Conservation (phyloP, 2,888 invertebrate genomes). For the Syrista parreyssii region DNA sequence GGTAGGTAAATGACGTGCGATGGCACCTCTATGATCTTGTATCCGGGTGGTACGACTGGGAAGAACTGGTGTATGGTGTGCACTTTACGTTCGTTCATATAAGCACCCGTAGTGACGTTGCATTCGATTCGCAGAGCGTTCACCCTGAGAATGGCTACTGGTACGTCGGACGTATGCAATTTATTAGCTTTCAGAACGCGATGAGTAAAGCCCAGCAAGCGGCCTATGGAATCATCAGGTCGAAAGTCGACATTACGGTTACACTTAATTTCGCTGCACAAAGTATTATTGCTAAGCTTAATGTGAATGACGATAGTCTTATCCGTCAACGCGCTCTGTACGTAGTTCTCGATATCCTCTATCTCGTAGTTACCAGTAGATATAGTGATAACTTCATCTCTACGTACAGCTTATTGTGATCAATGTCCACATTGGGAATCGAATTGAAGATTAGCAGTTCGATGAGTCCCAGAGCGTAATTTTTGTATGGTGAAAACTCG, state of each 20-base stretch:
- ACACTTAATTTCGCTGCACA: slow-evolving; percentile 20
- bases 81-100: no score
- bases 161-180: slow-evolving; percentile 43
- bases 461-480: not conserved
- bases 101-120: no score
- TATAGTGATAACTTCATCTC: not conserved
- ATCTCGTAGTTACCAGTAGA: not conserved
- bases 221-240: slow-evolving; percentile 30
- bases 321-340: not conserved
- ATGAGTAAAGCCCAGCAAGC: slow-evolving; percentile 40
- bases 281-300: not conserved
- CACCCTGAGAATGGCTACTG: slow-evolving; percentile 28
- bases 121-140: no score
- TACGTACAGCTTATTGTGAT: slow-evolving; percentile 1
- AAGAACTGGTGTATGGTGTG: no score
- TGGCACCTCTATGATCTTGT: no score
- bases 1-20: not conserved
- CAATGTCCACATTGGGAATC: not conserved
- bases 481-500: no score
- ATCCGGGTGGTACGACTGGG: no score
- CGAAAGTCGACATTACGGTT: slow-evolving; percentile 26
- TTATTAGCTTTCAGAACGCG: slow-evolving; percentile 24
- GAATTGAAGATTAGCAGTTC: slow-evolving; percentile 1
- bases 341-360: slow-evolving; percentile 2
- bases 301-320: not conserved